A percentile compares a stretch with the other conserved stretches of the same genome.
phyloP scores from a whole-genome alignment of 2,113 vertebrate species.

The Ranitomeya variabilis region DNA sequence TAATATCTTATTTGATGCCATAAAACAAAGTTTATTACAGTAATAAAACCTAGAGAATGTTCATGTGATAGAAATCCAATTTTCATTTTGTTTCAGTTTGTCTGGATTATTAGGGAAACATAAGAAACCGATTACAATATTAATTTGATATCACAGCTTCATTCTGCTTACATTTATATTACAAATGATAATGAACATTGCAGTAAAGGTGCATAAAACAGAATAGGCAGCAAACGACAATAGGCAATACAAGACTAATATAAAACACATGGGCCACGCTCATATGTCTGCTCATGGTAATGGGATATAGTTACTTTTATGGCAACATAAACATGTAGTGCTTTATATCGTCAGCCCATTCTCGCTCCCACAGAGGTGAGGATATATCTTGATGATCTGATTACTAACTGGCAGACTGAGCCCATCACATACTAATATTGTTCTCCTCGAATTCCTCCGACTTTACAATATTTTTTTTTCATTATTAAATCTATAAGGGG shows the following conservation, averaged over 20 bases:
- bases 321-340: background rate
- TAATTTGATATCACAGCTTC: conserved; percentile 29
- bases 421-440: background rate
- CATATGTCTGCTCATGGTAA: conserved; percentile 14
- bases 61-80: conserved; percentile 24
- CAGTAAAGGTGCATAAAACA: conserved; percentile 28
- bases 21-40: conserved; percentile 30
- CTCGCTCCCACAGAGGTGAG: conserved; percentile 1
- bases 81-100: conserved; percentile 9
- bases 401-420: conserved; percentile 1
- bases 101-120: conserved; percentile 12
- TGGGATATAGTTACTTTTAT: conserved; percentile 17
- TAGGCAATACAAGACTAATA: conserved; percentile 29
- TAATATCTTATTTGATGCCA: conserved; percentile 1
- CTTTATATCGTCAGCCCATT: conserved; percentile 10
- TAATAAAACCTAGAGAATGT: conserved; percentile 31
- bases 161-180: conserved; percentile 51
- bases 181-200: conserved; percentile 38
- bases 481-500: background rate
- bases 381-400: conserved; percentile 6
- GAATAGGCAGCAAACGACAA: conserved; percentile 31
- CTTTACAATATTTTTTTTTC: background rate
- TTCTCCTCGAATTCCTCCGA: background rate
- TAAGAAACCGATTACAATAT: conserved; percentile 36
- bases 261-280: background rate